Evolutionary conservation across 2,797 vertebrate genomes (phyloP).

Genomic region (Tenualosa thibaudeaui): DNA sequence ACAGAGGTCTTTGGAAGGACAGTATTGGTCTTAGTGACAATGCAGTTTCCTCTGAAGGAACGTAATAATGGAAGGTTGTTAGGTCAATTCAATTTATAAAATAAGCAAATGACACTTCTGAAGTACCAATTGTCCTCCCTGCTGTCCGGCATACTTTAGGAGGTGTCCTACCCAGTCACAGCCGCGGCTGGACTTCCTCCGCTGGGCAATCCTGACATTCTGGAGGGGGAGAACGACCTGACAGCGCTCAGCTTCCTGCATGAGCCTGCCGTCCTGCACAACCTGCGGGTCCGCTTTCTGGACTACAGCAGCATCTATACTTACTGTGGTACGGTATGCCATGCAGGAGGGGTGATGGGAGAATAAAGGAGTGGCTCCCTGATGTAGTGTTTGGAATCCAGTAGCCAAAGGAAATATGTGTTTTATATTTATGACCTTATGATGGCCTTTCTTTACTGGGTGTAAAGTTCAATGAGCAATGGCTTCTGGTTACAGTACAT

Average conservation of each 20-base stretch:
- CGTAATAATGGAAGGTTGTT: background rate
- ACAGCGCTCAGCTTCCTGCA: constrained; percentile 82
- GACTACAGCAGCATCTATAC: constrained; percentile 81
- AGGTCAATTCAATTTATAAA: background rate
- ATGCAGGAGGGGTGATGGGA: too few species aligned
- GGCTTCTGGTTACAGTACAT: constrained; percentile 18
- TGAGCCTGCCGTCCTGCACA: constrained; percentile 78
- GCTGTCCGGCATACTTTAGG: constrained; percentile 53
- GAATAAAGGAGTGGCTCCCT: background rate
- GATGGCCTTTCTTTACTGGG: constrained; percentile 45
- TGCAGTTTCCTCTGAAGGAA: background rate
- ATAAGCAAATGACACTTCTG: background rate
- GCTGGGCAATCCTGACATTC: constrained; percentile 78
- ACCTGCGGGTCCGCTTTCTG: constrained; percentile 76
- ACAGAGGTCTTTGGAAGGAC: background rate
- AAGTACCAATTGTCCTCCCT: background rate
- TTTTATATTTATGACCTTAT: constrained; percentile 37
- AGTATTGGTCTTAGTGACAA: background rate
- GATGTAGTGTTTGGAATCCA: constrained; percentile 4
- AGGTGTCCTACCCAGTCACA: constrained; percentile 55
- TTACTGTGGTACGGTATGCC: constrained; percentile 70
- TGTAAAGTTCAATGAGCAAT: constrained; percentile 53
- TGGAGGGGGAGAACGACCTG: constrained; percentile 76
- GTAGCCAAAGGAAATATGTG: background rate
- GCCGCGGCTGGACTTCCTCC: constrained; percentile 69